Evolutionary conservation across 2,113 vertebrate genomes (phyloP), one percentile per base, ranked within the genome.

Genomic region (Columbina picui): DNA sequence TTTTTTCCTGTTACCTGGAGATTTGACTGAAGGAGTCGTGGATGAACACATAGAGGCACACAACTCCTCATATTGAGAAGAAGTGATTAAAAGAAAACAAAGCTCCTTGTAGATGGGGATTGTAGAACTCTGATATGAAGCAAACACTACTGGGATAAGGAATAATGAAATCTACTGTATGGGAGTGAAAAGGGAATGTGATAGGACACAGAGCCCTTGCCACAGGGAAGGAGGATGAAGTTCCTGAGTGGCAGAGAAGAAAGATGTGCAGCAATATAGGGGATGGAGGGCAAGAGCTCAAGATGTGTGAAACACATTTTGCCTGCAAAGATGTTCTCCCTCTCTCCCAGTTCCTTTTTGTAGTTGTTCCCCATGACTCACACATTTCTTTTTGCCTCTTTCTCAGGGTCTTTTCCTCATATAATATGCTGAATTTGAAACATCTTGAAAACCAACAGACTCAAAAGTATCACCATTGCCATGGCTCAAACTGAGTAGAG

Each of bases 51-150:
- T 4, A 32, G n/a, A 20, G 38, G 9, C 70, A 50, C 52, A 19
- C 15, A 36, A 17, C 14, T 83, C 47, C 47, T 82, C 0, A 0
- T n/a, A 21, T 3, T 8, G 67, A 83, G 52, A 83, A 38, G 18
- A 36, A 70, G 14, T 0, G 3, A 29, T 25, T 30, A 30, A 41
- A 79, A 70, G 39, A 57, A 84, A 90, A 73, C 5, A 36, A 87
- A 77, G 27, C 8, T 65, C 22, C 9, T 59, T 59, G 4, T 18
- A 39, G 16, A 8, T 41, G 39, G 65, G 47, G 55, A n/a, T 0
- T 49, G 27, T 11, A 47, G 73, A 63, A 47, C 41, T 55, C 7
- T 1, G 21, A 20, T 38, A 29, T 1, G 3, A 67, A 84, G 60
- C 11, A 59, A 65, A 79, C 8, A n/a, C 14, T 36, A 12, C n/a